phyloP scores from a whole-genome alignment of 2,888 invertebrate genomes.

The Teleiodes luculella region DNA sequence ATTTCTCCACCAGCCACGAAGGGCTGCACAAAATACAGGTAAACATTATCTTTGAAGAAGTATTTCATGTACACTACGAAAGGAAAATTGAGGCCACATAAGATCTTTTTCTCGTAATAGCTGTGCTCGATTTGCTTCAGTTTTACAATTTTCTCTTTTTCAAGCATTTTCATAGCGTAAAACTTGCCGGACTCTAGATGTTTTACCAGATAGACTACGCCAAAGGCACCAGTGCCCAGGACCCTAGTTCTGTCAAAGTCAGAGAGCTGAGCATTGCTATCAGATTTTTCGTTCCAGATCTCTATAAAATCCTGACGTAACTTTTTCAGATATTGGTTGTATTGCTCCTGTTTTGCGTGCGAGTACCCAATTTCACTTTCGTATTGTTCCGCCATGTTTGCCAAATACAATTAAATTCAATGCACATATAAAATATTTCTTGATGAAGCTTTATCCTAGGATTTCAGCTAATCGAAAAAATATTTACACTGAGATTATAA shows the following conservation, averaged over 20 bases:
- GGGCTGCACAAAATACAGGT: constrained; percentile 89
- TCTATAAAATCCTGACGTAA: constrained; percentile 57
- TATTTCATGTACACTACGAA: constrained; percentile 92
- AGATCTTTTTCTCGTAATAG: constrained; percentile 91
- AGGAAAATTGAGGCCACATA: constrained; percentile 91
- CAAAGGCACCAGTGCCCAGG: constrained; percentile 94
- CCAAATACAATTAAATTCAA: too few species aligned
- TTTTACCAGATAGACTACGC: constrained; percentile 86
- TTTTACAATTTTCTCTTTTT: constrained; percentile 91
- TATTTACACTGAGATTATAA: too few species aligned
- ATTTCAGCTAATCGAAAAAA: too few species aligned
- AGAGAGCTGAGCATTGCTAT: constrained; percentile 42
- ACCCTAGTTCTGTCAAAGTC: constrained; percentile 87
- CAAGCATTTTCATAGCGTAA: constrained; percentile 93
- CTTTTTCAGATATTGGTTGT: constrained; percentile 51
- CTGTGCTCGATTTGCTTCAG: constrained; percentile 93
- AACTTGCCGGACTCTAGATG: constrained; percentile 79
- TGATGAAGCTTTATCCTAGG: too few species aligned
- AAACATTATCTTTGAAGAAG: constrained; percentile 91
- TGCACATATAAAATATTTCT: too few species aligned
- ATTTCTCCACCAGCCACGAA: constrained; percentile 92
- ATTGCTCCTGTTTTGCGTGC: constrained; percentile 54
- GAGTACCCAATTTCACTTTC: constrained; percentile 40
- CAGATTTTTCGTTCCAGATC: constrained; percentile 58
- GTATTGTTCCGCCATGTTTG: too few species aligned